Conservation (phyloP, 1,140 invertebrate genomes). For the Drusus annulatus region DNA sequence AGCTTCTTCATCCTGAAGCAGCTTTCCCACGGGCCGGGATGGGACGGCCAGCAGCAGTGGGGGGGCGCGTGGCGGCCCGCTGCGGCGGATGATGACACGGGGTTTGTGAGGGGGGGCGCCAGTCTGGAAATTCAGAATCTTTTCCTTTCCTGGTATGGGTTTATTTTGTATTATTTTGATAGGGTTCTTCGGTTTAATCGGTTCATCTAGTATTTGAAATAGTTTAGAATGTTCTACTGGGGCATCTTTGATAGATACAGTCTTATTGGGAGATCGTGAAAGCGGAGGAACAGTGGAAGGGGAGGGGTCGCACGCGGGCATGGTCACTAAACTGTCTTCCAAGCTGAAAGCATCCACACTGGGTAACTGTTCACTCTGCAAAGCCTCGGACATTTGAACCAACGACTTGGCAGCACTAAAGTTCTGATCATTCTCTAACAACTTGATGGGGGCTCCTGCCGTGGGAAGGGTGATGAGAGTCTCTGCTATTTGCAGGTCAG, state of each 20-base stretch:
- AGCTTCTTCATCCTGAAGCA: constrained; percentile 69
- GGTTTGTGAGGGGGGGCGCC: constrained; percentile 62
- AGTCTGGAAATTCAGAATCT: constrained; percentile 69
- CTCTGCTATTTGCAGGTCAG: constrained; percentile 68
- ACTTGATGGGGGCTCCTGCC: constrained; percentile 61
- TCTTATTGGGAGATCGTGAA: constrained; percentile 7
- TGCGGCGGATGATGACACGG: constrained; percentile 69
- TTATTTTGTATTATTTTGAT: constrained; percentile 63
- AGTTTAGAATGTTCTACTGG: constrained; percentile 64
- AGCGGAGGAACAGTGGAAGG: neutral
- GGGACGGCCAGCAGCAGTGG: constrained; percentile 58
- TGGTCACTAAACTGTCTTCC: neutral
- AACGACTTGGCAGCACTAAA: constrained; percentile 69
- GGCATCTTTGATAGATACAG: constrained; percentile 51
- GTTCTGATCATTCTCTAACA: constrained; percentile 66
- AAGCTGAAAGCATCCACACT: constrained; percentile 38
- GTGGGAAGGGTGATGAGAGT: constrained; percentile 68
- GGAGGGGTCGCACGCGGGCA: neutral
- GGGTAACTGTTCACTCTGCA: constrained; percentile 66
- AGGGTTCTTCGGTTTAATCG: constrained; percentile 61
- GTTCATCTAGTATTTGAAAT: constrained; percentile 69
- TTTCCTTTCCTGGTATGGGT: constrained; percentile 67
- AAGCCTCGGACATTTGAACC: constrained; percentile 68
- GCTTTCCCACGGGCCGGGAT: constrained; percentile 17
- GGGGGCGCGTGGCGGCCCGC: constrained; percentile 59